Base-by-base conservation (phyloP, 2,797 vertebrate species). In the Oreochromis grahami region DNA sequence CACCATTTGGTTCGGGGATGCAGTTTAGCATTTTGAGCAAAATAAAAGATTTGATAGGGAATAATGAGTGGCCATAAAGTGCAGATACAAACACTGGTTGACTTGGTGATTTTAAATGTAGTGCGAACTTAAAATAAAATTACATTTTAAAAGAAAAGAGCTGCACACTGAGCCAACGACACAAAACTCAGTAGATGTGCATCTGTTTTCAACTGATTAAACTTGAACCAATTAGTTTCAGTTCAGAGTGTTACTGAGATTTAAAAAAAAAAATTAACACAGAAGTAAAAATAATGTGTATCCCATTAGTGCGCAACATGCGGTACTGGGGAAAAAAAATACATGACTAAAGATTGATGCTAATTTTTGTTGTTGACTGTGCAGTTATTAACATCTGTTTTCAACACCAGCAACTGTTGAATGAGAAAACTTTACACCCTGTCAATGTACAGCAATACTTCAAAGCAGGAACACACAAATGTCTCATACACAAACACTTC, bases 81-180 rank as follows among this genome's bases (percentile, higher is more conserved):
- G 92, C 88, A 90, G 87, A 68, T 63, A 91, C 65, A 84, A 89
- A 93, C 82, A 87, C 86, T 82, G 78, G 43, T 72, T 19, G 70
- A 87, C 74, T 60, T 19, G 52, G 84, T 53, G 76, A 83, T 41
- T 77, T 81, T 12, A 78, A 77, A 85, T 19, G 21, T 58, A 81
- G 79, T 81, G 77, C 68, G 45, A 45, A 91, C 24, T 72, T 72
- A 32, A 21, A 82, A 34, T 58, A 5, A 70, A n/a, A n/a, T 70
- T 29, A 51, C 56, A 74, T 41, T 15, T 36, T 11, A 60, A 24
- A 81, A 7, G 3, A 26, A 29, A 80, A 11, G 55, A 60, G 84
- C 87, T 78, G 84, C 84, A 86, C 82, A 78, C 29, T 4, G 8
- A n/a, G 53, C 36, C 36, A 72, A 1, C 41, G 2, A 55, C 19